Conservation (phyloP, 2,113 vertebrate species). For the Genyomyrus donnyi region DNA sequence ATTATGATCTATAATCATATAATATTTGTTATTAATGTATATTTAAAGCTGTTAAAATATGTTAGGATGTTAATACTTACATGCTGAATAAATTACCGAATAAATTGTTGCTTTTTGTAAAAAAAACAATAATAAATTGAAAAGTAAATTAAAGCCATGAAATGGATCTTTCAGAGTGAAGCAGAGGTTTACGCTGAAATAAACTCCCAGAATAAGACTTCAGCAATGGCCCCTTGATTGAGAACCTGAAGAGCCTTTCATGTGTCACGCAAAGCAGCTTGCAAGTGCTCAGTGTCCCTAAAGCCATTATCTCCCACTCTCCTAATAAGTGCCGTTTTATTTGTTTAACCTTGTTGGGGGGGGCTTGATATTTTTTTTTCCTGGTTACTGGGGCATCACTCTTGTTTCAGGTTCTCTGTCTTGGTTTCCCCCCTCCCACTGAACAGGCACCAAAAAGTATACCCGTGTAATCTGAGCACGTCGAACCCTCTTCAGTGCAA, state of each 20-base stretch:
- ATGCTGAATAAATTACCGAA: not conserved
- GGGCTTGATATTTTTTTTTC: slow-evolving; percentile 16
- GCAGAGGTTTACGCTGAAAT: not conserved
- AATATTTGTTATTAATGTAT: not conserved
- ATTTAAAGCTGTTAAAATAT: not conserved
- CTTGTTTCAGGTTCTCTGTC: not conserved
- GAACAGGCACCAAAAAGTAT: not conserved
- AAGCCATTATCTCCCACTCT: slow-evolving; percentile 22
- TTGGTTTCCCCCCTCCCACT: not conserved
- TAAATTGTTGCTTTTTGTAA: not conserved
- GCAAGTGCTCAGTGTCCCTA: not conserved
- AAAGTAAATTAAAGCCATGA: not conserved
- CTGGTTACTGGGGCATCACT: not conserved
- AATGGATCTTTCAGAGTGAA: not conserved
- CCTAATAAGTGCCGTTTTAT: slow-evolving; percentile 31
- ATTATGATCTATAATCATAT: not conserved
- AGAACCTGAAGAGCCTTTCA: slow-evolving; percentile 5
- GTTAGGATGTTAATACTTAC: not conserved
- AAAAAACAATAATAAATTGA: not conserved
- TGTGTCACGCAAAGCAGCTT: slow-evolving; percentile 1
- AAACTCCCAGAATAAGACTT: too few species aligned
- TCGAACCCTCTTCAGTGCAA: not conserved
- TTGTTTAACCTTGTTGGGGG: slow-evolving; percentile 28
- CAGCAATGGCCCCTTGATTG: not conserved
- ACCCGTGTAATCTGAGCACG: not conserved